Evolutionary conservation across 1,140 invertebrate genomes (phyloP).

Genomic region (Ylistrum balloti): DNA sequence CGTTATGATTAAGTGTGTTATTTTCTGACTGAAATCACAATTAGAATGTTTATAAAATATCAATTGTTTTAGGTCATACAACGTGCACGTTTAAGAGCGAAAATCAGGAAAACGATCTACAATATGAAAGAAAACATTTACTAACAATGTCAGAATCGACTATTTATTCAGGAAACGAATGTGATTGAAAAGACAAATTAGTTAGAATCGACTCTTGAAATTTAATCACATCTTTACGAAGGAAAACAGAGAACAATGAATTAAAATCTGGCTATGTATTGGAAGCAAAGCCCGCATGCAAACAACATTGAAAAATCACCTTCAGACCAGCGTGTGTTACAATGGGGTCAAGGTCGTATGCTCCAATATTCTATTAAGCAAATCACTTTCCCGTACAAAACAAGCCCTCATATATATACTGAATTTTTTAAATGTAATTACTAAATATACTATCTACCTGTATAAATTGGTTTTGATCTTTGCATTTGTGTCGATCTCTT

Average conservation of each 20-base stretch:
- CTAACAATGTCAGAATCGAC: neutral
- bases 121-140: neutral
- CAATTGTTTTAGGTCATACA: neutral
- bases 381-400: neutral
- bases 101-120: neutral
- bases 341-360: neutral
- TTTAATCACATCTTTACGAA: neutral
- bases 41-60: neutral
- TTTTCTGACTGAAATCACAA: neutral
- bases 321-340: neutral
- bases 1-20: no score
- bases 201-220: neutral
- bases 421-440: neutral
- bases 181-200: neutral
- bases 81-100: neutral
- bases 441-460: neutral
- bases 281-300: neutral
- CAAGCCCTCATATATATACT: slow-evolving; percentile 9
- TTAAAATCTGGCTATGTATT: neutral
- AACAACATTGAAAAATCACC: neutral
- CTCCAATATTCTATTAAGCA: neutral
- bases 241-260: neutral
- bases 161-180: neutral
- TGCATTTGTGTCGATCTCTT: neutral
- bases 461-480: neutral